A percentile compares a stretch with the other conserved stretches of the same genome.
phyloP scores from a whole-genome alignment of 2,888 invertebrate species.

The Encarsia formosa region DNA sequence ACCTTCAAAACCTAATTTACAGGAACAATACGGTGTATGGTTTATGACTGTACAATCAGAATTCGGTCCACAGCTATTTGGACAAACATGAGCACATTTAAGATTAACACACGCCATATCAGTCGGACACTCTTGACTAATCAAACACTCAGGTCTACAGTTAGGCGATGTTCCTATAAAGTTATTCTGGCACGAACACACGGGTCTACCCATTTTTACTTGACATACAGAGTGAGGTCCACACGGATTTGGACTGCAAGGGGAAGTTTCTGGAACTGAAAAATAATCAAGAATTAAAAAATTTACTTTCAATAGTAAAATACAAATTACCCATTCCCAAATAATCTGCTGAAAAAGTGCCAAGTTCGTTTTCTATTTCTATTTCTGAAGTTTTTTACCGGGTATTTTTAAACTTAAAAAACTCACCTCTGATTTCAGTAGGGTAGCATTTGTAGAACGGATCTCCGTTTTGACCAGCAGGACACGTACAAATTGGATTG shows the following conservation, averaged over 20 bases:
- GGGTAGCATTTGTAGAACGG: conserved; percentile 67
- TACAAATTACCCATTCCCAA: no score
- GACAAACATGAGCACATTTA: conserved; percentile 79
- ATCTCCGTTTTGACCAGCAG: conserved; percentile 71
- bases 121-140: conserved; percentile 75
- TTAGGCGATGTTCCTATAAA: conserved; percentile 78
- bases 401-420: no score
- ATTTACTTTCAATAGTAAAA: not conserved
- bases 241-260: conserved; percentile 58
- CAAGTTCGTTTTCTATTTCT: no score
- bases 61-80: conserved; percentile 71
- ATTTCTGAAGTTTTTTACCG: no score
- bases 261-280: conserved; percentile 54
- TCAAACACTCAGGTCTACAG: conserved; percentile 78
- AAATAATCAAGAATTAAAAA: not conserved
- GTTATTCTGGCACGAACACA: conserved; percentile 75
- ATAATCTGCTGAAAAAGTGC: no score
- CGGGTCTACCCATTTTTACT: conserved; percentile 71
- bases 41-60: conserved; percentile 76
- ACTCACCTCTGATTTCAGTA: no score
- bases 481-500: conserved; percentile 81
- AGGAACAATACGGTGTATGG: conserved; percentile 78
- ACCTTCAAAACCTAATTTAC: conserved; percentile 71
- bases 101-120: conserved; percentile 77
- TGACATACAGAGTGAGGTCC: conserved; percentile 80